phyloP scores from a whole-genome alignment of 2,113 vertebrate genomes.

The Columba janthina region DNA sequence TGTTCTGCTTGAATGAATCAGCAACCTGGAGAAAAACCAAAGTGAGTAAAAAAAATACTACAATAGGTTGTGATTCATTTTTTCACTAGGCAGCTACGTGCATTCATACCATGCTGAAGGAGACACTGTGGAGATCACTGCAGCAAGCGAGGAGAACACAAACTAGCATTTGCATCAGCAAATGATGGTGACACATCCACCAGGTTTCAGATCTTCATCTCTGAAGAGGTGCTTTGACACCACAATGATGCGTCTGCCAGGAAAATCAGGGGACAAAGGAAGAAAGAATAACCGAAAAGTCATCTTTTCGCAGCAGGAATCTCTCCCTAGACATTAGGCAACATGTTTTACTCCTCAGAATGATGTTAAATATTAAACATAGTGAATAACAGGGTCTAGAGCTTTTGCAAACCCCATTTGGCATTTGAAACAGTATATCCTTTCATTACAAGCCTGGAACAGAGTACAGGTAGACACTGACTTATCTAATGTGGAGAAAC shows the following conservation, averaged over 20 bases:
- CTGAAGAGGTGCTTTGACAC: neutral
- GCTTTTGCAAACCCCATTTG: neutral
- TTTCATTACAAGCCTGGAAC: neutral
- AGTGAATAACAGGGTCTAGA: neutral
- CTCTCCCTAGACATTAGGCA: neutral
- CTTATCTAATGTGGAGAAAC: neutral
- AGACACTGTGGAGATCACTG: neutral
- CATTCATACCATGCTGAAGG: neutral
- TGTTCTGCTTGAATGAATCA: constrained; percentile 41
- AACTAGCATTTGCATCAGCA: neutral
- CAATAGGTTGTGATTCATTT: constrained; percentile 50
- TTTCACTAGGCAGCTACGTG: neutral
- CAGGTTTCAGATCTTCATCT: neutral
- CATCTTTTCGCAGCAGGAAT: neutral
- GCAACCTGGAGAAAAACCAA: constrained; percentile 10
- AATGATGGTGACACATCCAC: neutral
- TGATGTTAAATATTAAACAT: neutral
- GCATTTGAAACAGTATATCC: neutral
- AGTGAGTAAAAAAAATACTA: constrained; percentile 28
- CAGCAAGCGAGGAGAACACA: neutral
- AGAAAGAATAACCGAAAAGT: neutral
- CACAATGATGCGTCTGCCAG: neutral
- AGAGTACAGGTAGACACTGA: neutral
- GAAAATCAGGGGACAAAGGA: neutral
- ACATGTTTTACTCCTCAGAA: neutral